Evolutionary conservation across 2,113 vertebrate species (phyloP).

Genomic region (Naja naja): DNA sequence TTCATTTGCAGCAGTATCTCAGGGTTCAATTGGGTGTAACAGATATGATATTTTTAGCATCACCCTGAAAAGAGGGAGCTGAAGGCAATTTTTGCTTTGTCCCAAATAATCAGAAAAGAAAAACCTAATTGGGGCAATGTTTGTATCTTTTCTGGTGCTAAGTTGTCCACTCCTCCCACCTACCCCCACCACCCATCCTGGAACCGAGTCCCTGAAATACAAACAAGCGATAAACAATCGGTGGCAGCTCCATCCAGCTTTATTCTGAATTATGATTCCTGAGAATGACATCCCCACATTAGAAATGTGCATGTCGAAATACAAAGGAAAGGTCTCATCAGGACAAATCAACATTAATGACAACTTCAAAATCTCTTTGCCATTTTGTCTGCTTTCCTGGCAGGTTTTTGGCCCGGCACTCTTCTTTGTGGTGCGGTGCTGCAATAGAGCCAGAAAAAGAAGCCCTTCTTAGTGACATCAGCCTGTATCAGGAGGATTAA

Average conservation of each 20-base stretch:
- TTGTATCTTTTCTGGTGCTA: background rate
- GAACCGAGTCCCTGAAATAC: constrained; percentile 9
- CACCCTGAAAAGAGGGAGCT: background rate
- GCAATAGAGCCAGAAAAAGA: background rate
- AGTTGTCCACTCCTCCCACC: background rate
- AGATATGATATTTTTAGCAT: background rate
- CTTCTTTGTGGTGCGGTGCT: background rate
- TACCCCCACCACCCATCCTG: background rate
- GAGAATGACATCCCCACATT: background rate
- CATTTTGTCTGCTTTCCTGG: background rate
- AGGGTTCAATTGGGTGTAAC: background rate
- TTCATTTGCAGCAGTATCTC: background rate
- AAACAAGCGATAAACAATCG: constrained; percentile 1
- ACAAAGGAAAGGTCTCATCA: background rate
- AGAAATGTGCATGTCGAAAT: background rate
- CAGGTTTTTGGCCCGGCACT: background rate
- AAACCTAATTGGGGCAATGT: background rate
- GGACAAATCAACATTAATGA: background rate
- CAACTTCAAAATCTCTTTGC: background rate
- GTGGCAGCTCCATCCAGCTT: background rate
- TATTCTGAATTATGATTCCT: background rate
- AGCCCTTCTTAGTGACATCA: constrained; percentile 11
- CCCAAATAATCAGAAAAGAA: background rate
- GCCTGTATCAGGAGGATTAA: background rate
- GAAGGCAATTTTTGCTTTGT: background rate